These are phyloP conservation scores for Drosophila auraria DNA, from an alignment of 1,140 invertebrate genomes.

Conservation along the genomic window DNA sequence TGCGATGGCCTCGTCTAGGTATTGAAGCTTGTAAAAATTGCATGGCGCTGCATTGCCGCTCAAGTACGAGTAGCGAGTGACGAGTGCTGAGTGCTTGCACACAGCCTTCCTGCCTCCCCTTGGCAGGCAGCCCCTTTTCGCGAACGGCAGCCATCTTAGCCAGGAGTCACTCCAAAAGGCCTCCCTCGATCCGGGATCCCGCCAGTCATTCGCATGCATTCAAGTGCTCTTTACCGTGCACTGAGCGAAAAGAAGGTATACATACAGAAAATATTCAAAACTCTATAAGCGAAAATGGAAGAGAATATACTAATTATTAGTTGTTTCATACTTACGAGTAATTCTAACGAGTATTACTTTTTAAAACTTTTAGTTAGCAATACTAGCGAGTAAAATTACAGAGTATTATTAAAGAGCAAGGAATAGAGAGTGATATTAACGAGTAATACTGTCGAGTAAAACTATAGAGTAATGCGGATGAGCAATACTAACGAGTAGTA, in stretches of 20 bases:
- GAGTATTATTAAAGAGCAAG: no score
- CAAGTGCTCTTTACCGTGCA: constrained; percentile 45
- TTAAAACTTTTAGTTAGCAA: no score
- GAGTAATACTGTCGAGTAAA: no score
- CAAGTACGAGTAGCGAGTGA: constrained; percentile 58
- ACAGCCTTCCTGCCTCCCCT: not conserved
- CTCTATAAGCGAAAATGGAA: no score
- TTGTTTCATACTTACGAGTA: no score
- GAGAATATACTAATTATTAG: no score
- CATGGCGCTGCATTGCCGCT: constrained; percentile 78
- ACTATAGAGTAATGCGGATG: not conserved
- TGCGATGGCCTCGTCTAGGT: constrained; percentile 63
- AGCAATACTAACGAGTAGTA: not conserved
- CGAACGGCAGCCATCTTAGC: constrained; percentile 70
- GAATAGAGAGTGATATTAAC: no score
- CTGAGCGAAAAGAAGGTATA: not conserved
- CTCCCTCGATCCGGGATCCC: constrained; percentile 22
- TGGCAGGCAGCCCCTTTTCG: constrained; percentile 7
- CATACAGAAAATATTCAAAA: no score
- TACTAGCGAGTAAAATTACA: no score
- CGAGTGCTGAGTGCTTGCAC: constrained; percentile 34
- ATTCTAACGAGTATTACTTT: no score
- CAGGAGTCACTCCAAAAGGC: constrained; percentile 63
- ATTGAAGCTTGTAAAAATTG: constrained; percentile 83
- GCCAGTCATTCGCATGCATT: constrained; percentile 77